Base-by-base conservation (phyloP, 2,113 vertebrate species). In the Syngnathus scovelli region DNA sequence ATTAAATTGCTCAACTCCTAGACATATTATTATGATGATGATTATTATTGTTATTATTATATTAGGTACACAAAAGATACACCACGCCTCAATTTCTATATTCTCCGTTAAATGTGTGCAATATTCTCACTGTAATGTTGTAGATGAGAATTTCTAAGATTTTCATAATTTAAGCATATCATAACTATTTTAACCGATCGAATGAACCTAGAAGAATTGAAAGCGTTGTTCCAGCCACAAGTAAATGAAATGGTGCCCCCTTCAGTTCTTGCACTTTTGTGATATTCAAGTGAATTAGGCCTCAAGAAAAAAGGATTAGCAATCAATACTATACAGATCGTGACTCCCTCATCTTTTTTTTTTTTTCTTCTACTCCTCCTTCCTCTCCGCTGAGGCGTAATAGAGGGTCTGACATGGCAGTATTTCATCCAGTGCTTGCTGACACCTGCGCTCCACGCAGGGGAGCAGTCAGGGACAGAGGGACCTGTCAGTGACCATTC, bases 351-450 rank as follows among this genome's bases (percentile, higher is more conserved):
- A 27, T 60, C n/a, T 51, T 48, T 61, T 56, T 64, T 21, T 38
- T 64, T 64, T 6, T 64, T 61, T 41, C 56, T 16, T 48, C 46
- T 74, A 66, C 46, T 66, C 39, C 18, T 44, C 60, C 51, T 33
- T 64, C 56, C 37, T 39, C 63, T 76, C 70, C 62, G n/a, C 65
- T n/a, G 67, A 67, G 68, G 67, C n/a, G 19, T 76, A 79, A 80
- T 78, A 33, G 71, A 79, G 61, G 68, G 33, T 65, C 74, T 75
- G 76, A 81, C 69, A 77, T 33, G 21, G 64, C 71, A 71, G 72
- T 77, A 74, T 80, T 82, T 83, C 74, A 78, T 77, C 48, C 64
- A 38, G 23, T 60, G 56, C 64, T 55, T 21, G 52, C 72, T 75
- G 77, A 85, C 77, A 83, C 62, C 58, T 64, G 68, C 39, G 61